These are phyloP conservation scores for Heloderma charlesbogerti DNA, from an alignment of 2,113 vertebrate genomes.

Conservation along the genomic window DNA sequence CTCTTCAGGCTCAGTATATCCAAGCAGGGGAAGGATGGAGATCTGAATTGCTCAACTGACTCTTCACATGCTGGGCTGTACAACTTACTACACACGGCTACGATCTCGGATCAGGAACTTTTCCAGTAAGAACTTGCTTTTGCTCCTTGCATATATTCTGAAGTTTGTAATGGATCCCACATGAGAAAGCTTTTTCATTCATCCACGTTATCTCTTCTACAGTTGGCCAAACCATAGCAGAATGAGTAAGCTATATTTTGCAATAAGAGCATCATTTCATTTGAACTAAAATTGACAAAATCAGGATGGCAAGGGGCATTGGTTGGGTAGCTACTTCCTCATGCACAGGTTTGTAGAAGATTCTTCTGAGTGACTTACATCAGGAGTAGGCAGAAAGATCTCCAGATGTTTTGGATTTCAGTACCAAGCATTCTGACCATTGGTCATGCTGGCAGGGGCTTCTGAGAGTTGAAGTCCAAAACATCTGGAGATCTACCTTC, in stretches of 20 bases:
- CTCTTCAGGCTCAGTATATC: conserved; percentile 87
- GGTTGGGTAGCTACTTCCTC: conserved; percentile 49
- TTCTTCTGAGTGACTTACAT: conserved; percentile 14
- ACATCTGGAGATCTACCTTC: too few species aligned
- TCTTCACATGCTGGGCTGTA: conserved; percentile 81
- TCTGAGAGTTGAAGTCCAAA: too few species aligned
- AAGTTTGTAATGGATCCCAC: not conserved
- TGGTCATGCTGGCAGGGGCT: too few species aligned
- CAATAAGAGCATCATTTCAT: not conserved
- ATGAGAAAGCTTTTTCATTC: not conserved
- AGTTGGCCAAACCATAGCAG: not conserved
- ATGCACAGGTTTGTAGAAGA: conserved; percentile 37
- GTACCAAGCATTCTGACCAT: too few species aligned
- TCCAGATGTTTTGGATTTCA: too few species aligned
- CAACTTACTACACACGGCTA: conserved; percentile 82
- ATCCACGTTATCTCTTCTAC: rapidly evolving
- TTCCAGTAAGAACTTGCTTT: conserved; percentile 84
- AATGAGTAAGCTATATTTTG: not conserved
- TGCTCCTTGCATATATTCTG: conserved; percentile 4
- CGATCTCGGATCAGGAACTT: conserved; percentile 85
- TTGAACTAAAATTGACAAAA: conserved; percentile 21
- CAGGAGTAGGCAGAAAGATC: too few species aligned
- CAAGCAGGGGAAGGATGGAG: conserved; percentile 85
- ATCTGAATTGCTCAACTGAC: conserved; percentile 81
- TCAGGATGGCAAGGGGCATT: not conserved